Evolutionary conservation across 2,888 invertebrate species (phyloP).

Genomic region (Protophormia terraenovae): DNA sequence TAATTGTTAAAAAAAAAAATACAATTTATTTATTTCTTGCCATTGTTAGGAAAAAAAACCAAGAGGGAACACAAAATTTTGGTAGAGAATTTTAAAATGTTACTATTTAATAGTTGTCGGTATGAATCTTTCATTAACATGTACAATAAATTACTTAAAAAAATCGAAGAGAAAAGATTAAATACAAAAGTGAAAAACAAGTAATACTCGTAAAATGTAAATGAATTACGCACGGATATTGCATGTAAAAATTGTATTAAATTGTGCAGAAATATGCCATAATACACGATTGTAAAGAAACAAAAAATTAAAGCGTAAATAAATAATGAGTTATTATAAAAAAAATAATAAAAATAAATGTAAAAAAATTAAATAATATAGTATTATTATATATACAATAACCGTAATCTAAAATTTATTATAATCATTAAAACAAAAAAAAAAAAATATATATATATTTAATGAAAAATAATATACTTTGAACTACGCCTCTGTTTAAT

Average conservation of each 20-base stretch:
- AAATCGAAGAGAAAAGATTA: conserved; percentile 11
- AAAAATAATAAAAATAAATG: background rate
- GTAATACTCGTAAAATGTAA: conserved; percentile 12
- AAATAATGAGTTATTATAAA: background rate
- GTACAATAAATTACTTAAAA: conserved; percentile 46
- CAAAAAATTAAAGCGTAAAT: background rate
- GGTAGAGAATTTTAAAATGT: conserved; percentile 3
- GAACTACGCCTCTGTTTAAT: background rate
- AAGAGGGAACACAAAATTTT: background rate
- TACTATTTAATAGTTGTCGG: conserved; percentile 41
- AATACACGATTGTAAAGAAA: conserved; percentile 11
- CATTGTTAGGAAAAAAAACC: background rate
- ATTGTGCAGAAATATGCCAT: conserved; percentile 54
- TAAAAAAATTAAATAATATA: no score
- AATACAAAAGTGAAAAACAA: background rate
- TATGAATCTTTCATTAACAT: conserved; percentile 50
- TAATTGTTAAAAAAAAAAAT: background rate
- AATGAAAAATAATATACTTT: background rate
- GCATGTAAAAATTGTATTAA: conserved; percentile 53
- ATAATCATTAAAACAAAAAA: background rate
- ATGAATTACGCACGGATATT: conserved; percentile 51
- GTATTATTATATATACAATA: no score
- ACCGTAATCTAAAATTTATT: no score
- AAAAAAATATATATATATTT: background rate
- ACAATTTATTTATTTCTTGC: background rate